A percentile compares a stretch with the other conserved stretches of the same genome.
Conservation (phyloP, 37 sponge, comb jelly and placozoan genomes). For the Axinella damicornis region DNA sequence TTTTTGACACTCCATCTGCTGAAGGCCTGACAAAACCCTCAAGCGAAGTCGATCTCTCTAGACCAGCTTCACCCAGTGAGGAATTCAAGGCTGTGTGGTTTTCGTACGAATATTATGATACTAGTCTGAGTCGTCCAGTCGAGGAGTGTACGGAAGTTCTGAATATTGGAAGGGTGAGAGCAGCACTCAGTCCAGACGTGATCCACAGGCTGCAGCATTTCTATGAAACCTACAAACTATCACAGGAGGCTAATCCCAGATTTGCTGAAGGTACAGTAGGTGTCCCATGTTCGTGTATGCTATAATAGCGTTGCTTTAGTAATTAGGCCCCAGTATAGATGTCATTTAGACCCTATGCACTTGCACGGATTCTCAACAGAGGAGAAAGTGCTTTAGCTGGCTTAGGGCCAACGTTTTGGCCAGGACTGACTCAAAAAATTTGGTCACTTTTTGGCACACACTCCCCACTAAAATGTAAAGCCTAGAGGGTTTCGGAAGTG, state of each 20-base stretch:
- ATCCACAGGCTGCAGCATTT: constrained; percentile 59
- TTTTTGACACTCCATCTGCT: constrained; percentile 28
- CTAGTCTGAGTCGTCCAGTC: constrained; percentile 11
- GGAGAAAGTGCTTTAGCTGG: too few relatives aligned
- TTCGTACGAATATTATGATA: constrained; percentile 68
- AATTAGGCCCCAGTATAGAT: too few relatives aligned
- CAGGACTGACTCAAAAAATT: too few relatives aligned
- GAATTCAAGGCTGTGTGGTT: constrained; percentile 71
- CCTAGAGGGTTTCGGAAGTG: too few relatives aligned
- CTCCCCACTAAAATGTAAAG: too few relatives aligned
- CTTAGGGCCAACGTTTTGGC: too few relatives aligned
- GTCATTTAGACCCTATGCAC: too few relatives aligned
- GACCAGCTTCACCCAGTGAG: neutral
- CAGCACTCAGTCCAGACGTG: constrained; percentile 64
- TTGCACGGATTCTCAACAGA: too few relatives aligned
- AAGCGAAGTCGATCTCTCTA: neutral
- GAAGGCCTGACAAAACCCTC: neutral
- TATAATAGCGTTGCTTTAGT: too few relatives aligned
- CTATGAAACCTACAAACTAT: neutral
- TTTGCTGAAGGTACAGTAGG: constrained; percentile 62
- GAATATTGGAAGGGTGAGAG: constrained; percentile 26
- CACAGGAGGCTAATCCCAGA: constrained; percentile 53
- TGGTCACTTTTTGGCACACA: too few relatives aligned
- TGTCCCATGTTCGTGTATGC: too few relatives aligned
- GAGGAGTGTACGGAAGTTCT: constrained; percentile 61